Conservation (phyloP, 2,797 vertebrate species). For the Sebastes dallii region DNA sequence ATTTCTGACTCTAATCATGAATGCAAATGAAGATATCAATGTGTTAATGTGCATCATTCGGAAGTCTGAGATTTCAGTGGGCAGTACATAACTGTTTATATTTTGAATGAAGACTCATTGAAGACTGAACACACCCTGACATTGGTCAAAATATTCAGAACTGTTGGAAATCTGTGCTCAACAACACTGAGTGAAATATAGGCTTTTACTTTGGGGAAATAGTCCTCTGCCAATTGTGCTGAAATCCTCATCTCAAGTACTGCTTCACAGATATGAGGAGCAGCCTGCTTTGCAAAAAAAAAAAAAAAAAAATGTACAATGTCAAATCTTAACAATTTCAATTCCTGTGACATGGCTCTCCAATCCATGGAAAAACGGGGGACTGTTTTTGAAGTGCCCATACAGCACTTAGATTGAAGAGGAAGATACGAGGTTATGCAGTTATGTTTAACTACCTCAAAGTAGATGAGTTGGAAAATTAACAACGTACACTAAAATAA, state of each 20-base stretch:
- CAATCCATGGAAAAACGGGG: slow-evolving; percentile 77
- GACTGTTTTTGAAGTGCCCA: slow-evolving; percentile 33
- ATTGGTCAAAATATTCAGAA: slow-evolving; percentile 65
- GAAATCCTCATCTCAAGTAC: slow-evolving; percentile 89
- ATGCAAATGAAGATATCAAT: neutral
- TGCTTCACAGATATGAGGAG: slow-evolving; percentile 83
- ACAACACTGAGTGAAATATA: slow-evolving; percentile 65
- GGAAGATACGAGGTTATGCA: neutral
- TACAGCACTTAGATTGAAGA: neutral
- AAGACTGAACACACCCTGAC: slow-evolving; percentile 60
- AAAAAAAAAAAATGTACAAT: slow-evolving; percentile 51
- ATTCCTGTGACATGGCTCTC: slow-evolving; percentile 83
- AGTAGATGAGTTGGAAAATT: neutral
- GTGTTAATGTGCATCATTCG: neutral
- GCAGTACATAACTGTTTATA: neutral
- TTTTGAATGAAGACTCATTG: slow-evolving; percentile 20
- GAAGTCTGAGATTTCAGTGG: neutral
- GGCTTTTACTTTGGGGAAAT: slow-evolving; percentile 80
- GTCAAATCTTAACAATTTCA: slow-evolving; percentile 83
- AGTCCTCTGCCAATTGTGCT: slow-evolving; percentile 72
- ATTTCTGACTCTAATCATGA: neutral
- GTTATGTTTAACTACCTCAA: neutral
- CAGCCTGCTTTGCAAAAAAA: slow-evolving; percentile 77
- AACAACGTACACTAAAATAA: neutral
- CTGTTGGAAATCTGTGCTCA: slow-evolving; percentile 57